Conservation (phyloP, 2,888 invertebrate genomes). For the Euzophera pinguis region DNA sequence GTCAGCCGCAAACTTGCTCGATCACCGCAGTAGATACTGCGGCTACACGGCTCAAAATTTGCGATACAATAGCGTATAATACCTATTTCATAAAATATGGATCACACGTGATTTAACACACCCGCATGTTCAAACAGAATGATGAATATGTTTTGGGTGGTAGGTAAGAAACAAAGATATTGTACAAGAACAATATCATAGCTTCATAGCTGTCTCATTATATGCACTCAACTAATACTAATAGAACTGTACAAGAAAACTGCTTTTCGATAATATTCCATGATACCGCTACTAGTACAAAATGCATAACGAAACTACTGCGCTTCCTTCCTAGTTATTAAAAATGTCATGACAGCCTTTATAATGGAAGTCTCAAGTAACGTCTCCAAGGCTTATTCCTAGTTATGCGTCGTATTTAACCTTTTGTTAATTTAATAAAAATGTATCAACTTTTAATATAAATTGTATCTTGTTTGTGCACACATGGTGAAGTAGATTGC, state of each 20-base stretch:
- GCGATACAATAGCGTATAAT: slow-evolving; percentile 15
- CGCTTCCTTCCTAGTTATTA: slow-evolving; percentile 6
- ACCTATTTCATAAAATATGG: neutral
- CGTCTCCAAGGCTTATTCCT: neutral
- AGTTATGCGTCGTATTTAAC: neutral
- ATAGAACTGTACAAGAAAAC: neutral
- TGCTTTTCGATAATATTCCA: neutral
- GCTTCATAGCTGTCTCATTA: too few species aligned
- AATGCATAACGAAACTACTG: neutral
- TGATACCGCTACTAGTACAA: neutral
- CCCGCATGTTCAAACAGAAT: neutral
- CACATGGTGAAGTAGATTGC: neutral
- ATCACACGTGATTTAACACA: slow-evolving; percentile 1
- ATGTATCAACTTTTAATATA: neutral
- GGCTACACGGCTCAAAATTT: slow-evolving; percentile 31
- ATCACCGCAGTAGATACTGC: slow-evolving; percentile 38
- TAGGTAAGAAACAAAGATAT: neutral
- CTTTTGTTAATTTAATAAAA: neutral
- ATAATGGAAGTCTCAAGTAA: slow-evolving; percentile 3
- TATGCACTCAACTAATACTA: too few species aligned
- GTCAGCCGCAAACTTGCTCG: slow-evolving; percentile 55
- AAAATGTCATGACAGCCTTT: slow-evolving; percentile 8
- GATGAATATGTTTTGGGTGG: neutral
- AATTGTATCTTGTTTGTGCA: neutral
- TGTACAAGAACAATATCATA: slow-evolving; percentile 3